Conservation (phyloP, 2,113 vertebrate genomes). For the Diphyllodes magnificus region DNA sequence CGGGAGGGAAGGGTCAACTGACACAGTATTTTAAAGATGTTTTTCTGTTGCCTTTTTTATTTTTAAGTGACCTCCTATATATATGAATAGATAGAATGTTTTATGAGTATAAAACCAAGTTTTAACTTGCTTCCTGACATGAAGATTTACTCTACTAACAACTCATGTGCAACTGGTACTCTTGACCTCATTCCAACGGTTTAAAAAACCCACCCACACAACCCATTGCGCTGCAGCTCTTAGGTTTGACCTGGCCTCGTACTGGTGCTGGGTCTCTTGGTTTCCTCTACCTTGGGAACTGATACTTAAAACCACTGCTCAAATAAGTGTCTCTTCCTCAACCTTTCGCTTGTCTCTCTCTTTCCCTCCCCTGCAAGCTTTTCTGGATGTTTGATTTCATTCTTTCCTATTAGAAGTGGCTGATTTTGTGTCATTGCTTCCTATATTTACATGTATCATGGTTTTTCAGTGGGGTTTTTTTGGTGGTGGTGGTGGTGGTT, state of each 20-base stretch:
- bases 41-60: constrained; percentile 71
- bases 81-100: constrained; percentile 66
- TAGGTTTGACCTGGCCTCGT: constrained; percentile 62
- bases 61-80: constrained; percentile 73
- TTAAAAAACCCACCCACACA: constrained; percentile 51
- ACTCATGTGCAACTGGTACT: constrained; percentile 73
- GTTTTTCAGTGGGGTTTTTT: constrained; percentile 42
- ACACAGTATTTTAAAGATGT: constrained; percentile 68
- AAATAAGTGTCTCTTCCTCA: constrained; percentile 58
- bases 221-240: constrained; percentile 49
- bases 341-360: constrained; percentile 1
- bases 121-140: constrained; percentile 62
- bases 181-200: constrained; percentile 69
- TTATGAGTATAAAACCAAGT: constrained; percentile 61
- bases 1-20: constrained; percentile 25
- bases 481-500: constrained; percentile 24
- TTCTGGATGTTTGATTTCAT: constrained; percentile 58
- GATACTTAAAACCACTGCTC: constrained; percentile 65
- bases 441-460: constrained; percentile 50
- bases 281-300: constrained; percentile 56
- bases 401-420: constrained; percentile 58
- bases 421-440: constrained; percentile 60
- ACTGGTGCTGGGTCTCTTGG: constrained; percentile 34
- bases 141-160: constrained; percentile 64
- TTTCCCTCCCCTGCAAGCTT: neutral